Evolutionary conservation across 2,888 invertebrate genomes (phyloP).

Genomic region (Pyrochroa serraticornis): DNA sequence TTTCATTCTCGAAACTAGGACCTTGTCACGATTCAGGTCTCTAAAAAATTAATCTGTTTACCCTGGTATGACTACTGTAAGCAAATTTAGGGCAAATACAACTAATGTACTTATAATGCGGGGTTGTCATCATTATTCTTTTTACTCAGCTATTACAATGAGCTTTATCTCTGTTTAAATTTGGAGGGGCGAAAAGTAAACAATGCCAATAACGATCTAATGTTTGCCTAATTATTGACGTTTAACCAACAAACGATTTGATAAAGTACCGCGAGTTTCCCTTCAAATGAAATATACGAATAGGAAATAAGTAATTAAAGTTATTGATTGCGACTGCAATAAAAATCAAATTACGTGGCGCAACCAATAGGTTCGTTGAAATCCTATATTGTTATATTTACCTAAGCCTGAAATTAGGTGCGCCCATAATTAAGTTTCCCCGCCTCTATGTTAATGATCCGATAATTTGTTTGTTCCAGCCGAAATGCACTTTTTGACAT

Average conservation of each 20-base stretch:
- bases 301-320: slow-evolving; percentile 22
- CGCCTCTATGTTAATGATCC: slow-evolving; percentile 27
- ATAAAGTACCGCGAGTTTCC: background rate
- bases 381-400: slow-evolving; percentile 18
- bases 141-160: background rate
- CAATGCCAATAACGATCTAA: background rate
- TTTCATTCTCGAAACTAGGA: background rate
- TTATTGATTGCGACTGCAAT: slow-evolving; percentile 19
- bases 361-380: slow-evolving; percentile 22
- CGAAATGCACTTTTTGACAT: slow-evolving; percentile 12
- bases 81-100: background rate
- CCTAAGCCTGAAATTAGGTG: slow-evolving; percentile 20
- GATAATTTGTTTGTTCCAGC: slow-evolving; percentile 19
- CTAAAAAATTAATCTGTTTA: background rate
- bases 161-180: background rate
- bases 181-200: background rate
- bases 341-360: slow-evolving; percentile 10
- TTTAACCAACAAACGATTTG: background rate
- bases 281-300: background rate
- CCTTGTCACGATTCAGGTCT: background rate
- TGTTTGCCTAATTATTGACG: background rate
- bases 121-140: background rate
- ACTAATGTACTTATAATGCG: background rate
- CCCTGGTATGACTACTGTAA: background rate
- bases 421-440: slow-evolving; percentile 25